Conservation (phyloP, 2,888 invertebrate genomes). For the Latrodectus hesperus region DNA sequence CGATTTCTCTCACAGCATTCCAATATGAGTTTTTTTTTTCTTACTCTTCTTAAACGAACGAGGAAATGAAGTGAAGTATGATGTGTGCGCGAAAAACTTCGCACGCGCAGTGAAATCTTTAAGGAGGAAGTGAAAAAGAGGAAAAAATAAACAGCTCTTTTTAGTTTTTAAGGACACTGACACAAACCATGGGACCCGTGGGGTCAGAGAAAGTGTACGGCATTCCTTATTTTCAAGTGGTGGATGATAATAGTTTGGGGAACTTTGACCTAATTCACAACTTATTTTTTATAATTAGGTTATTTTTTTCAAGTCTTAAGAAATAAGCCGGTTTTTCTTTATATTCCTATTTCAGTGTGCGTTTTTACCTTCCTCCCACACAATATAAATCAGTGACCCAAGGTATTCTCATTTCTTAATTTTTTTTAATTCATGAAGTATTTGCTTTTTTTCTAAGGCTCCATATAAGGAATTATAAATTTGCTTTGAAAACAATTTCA, state of each 20-base stretch:
- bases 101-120: neutral
- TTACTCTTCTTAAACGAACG: neutral
- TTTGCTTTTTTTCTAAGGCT: no score
- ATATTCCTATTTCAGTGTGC: no score
- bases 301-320: no score
- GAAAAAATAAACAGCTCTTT: constrained; percentile 13
- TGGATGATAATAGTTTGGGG: neutral
- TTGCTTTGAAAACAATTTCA: no score
- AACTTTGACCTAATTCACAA: neutral
- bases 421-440: no score
- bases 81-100: neutral
- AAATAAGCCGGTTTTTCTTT: no score
- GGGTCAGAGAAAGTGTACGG: constrained; percentile 23
- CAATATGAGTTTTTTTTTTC: neutral
- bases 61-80: neutral
- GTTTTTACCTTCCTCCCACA: no score
- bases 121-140: constrained; percentile 8
- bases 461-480: no score
- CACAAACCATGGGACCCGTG: constrained; percentile 9
- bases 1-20: neutral
- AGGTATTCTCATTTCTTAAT: no score
- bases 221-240: neutral
- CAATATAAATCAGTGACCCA: no score
- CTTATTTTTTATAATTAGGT: no score
- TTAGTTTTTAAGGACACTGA: constrained; percentile 40